Conservation (phyloP, 1,140 invertebrate species). For the Calephelis virginiensis region DNA sequence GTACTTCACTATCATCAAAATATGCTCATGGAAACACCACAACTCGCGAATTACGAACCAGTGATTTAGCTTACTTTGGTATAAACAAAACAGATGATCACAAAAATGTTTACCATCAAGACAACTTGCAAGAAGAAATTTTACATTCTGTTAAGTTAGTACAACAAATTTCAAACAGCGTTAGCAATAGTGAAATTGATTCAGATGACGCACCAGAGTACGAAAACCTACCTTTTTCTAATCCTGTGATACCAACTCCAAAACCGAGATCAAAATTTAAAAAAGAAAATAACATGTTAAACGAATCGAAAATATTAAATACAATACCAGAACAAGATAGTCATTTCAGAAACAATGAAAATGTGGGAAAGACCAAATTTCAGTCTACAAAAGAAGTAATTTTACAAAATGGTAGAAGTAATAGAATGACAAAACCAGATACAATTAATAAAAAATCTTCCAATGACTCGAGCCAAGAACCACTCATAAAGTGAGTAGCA, state of each 20-base stretch:
- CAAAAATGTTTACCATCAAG: slow-evolving; percentile 36
- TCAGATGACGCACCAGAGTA: slow-evolving; percentile 63
- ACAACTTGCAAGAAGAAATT: slow-evolving; percentile 45
- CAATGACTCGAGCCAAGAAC: neutral
- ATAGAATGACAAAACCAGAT: neutral
- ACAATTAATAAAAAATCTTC: neutral
- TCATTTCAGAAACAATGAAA: slow-evolving; percentile 24
- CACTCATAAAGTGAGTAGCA: neutral
- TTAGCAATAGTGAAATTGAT: slow-evolving; percentile 64
- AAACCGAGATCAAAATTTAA: slow-evolving; percentile 58
- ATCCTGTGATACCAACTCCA: slow-evolving; percentile 49
- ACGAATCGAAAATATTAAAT: slow-evolving; percentile 40
- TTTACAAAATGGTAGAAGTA: neutral
- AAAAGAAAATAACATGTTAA: slow-evolving; percentile 34
- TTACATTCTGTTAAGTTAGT: slow-evolving; percentile 63
- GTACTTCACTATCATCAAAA: slow-evolving; percentile 28
- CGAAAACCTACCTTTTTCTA: slow-evolving; percentile 56
- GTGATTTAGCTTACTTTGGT: slow-evolving; percentile 67
- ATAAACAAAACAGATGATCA: slow-evolving; percentile 39
- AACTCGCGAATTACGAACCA: slow-evolving; percentile 59
- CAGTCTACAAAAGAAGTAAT: neutral
- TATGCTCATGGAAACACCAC: slow-evolving; percentile 37
- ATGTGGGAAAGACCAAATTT: neutral
- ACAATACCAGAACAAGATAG: slow-evolving; percentile 52
- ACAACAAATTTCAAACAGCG: slow-evolving; percentile 59